Evolutionary conservation across 2,888 invertebrate species (phyloP).

Genomic region (Mongoloraphidia duomilia): DNA sequence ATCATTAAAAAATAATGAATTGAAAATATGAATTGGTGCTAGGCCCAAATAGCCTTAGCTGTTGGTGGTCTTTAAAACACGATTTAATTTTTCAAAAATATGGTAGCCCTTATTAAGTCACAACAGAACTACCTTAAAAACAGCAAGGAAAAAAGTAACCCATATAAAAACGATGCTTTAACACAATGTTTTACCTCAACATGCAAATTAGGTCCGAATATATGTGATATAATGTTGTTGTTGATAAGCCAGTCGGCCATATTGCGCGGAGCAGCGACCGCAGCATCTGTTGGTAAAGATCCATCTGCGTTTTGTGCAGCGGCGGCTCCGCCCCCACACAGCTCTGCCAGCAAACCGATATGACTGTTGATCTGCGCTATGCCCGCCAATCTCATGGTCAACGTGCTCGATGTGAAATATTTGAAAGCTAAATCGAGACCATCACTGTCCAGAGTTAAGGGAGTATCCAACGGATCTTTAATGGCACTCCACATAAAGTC

Average conservation of each 20-base stretch:
- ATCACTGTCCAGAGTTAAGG: constrained; percentile 75
- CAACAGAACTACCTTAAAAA: not conserved
- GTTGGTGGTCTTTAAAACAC: too few species aligned
- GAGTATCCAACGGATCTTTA: constrained; percentile 79
- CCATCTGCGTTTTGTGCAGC: constrained; percentile 38
- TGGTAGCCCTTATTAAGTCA: too few species aligned
- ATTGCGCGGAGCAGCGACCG: constrained; percentile 69
- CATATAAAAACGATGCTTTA: not conserved
- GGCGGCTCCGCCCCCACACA: constrained; percentile 76
- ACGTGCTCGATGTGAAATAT: constrained; percentile 85
- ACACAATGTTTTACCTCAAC: constrained; percentile 53
- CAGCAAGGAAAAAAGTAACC: not conserved
- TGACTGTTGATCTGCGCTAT: constrained; percentile 91
- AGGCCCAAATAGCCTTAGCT: too few species aligned
- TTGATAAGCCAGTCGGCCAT: constrained; percentile 79
- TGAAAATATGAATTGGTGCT: too few species aligned
- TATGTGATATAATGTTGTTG: constrained; percentile 82
- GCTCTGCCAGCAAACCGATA: constrained; percentile 80
- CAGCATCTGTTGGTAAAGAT: constrained; percentile 20
- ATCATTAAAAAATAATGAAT: too few species aligned
- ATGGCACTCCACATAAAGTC: constrained; percentile 94
- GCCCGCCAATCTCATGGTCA: constrained; percentile 87
- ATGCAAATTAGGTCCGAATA: constrained; percentile 94
- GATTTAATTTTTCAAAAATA: too few species aligned
- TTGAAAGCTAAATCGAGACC: constrained; percentile 89